Base-by-base conservation (phyloP, 2,888 invertebrate species). In the Pollenia labialis region DNA sequence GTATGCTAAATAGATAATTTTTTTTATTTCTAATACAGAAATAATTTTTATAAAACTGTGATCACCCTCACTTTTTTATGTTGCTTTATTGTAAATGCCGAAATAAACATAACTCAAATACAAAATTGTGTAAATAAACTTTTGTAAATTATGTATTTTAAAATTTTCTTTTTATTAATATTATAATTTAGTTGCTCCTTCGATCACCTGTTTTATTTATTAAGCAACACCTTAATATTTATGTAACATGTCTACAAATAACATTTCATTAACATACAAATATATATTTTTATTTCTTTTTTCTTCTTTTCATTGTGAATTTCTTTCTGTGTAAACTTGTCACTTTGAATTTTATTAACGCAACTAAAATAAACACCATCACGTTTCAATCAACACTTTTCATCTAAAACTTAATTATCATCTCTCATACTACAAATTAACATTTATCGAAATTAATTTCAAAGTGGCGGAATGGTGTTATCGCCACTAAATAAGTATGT, bases 401-500 rank as follows among this genome's bases (percentile, higher is more conserved):
- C 16, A 86, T 66, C 46, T 42, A 64, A 52, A 54, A 64, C 32
- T 66, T 46, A 40, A 48, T 42, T 18, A 75, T 77, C 10, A 44
- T 48, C 68, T 69, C 56, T 64, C 46, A 50, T n/a, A 52, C 11
- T 9, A 40, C 46, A 46, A 32, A 50, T 50, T 32, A 72, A n/a
- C 77, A 80, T 75, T 16, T 23, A 16, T 71, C 58, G 72, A 48
- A 69, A 58, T 72, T 74, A 72, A 81, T 71, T 64, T 50, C 75
- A 91, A 90, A 92, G 92, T 91, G 93, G 93, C 90, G 93, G 93
- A 91, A 90, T 92, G 92, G 92, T 92, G 89, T 91, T 92, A 89
- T 91, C 92, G 89, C 92, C 92, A 90, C 93, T 92, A 89, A 92
- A 92, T 92, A 92, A 92, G 92, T 92, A 92, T 91, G 93, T 92